Evolutionary conservation across 23 tunicate species (phyloP).

Genomic region (Botrylloides violaceus): DNA sequence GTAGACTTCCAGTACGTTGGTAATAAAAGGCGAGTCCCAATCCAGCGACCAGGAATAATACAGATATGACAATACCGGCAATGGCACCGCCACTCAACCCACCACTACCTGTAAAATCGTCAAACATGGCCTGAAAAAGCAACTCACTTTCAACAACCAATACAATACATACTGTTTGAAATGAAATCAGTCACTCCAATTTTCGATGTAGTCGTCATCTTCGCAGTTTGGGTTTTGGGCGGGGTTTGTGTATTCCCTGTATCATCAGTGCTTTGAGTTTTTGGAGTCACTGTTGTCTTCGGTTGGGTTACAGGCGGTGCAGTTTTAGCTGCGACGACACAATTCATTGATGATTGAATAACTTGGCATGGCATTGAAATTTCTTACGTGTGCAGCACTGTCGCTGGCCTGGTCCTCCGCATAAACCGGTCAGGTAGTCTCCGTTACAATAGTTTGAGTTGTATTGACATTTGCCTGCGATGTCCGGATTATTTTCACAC

Average conservation of each 20-base stretch:
- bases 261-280: conserved; percentile 7
- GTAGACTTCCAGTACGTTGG: conserved; percentile 16
- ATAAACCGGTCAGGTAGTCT: conserved; percentile 27
- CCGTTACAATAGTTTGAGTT: conserved; percentile 54
- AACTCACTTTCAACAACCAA: not conserved
- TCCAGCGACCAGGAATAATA: conserved; percentile 43
- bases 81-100: conserved; percentile 71
- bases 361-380: not conserved
- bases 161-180: not conserved
- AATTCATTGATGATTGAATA: not conserved
- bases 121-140: not conserved
- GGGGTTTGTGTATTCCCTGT: too few relatives aligned
- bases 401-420: conserved; percentile 71
- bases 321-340: conserved; percentile 9
- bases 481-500: conserved; percentile 29
- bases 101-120: conserved; percentile 20
- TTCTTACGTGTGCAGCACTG: conserved; percentile 70
- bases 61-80: conserved; percentile 67
- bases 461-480: conserved; percentile 63
- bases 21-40: conserved; percentile 35
- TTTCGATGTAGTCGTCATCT: not conserved
- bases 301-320: not conserved
- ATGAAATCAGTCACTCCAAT: not conserved
- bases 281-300: conserved; percentile 22
- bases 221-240: conserved; percentile 9